Base-by-base conservation (phyloP, 2,797 vertebrate genomes). In the Oreortyx pictus region DNA sequence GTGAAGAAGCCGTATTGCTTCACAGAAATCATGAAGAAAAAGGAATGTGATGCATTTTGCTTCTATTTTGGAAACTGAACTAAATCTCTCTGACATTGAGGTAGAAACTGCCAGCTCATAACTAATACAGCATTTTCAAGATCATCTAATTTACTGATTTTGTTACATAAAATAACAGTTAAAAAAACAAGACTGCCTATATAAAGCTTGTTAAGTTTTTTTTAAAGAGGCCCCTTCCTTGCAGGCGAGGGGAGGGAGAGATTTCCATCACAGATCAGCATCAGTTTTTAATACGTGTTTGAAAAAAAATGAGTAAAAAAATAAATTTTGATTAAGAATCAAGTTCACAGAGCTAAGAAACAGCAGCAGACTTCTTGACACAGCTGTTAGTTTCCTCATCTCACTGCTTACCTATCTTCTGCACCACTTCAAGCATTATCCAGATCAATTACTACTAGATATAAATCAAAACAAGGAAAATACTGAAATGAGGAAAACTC, bases 401-500 rank as follows among this genome's bases (percentile, higher is more conserved):
- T 56, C 33, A 33, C 16, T 0, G 0, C n/a, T 14, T 47, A 8
- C 27, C 68, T 61, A 57, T 35, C 27, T 49, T 56, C n/a, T 39
- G 35, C 44, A 33, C 44, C 33, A 29, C 67, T 72, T 67, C 7
- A 44, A 65, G 44, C 4, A 82, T 77, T 41, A 43, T 8, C 74
- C 39, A 33, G n/a, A 25, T 71, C 31, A 64, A 17, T 8, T 33
- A 86, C 71, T n/a, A 7, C 13, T 12, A 61, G 31, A 64, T 22
- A 82, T 1, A 1, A 85, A 57, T 41, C 35, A 66, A 88, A 90
- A 37, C 14, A 73, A 44, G 11, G 18, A 77, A 82, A 91, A 82
- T 0, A 1, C 6, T 11, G 20, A 37, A 88, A 80, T 2, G 2
- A 0, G 1, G 22, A 65, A 64, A 86, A 77, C 4, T 88, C 57